Base-by-base conservation (phyloP, 2,797 vertebrate species). In the Cichlasoma orientale region DNA sequence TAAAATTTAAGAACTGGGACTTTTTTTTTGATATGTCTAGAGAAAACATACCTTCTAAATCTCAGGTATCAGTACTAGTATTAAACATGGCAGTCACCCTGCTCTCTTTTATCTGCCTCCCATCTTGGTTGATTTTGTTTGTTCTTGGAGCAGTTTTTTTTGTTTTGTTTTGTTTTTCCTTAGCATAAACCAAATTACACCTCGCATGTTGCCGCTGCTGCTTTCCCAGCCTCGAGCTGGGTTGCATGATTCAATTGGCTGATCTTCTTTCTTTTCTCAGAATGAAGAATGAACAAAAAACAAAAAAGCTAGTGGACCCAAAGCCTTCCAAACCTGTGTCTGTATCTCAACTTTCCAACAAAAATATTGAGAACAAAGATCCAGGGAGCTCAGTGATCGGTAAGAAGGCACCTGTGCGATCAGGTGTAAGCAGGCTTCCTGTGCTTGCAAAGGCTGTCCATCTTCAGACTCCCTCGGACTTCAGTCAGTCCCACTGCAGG, bases 341-440 rank as follows among this genome's bases (percentile, higher is more conserved):
- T 14, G 29, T 47, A 14, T 54, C 71, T 54, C 85, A 86, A 4
- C 54, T 63, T 6, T 81, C 79, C 5, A 90, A 80, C 21, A 80
- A 68, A 77, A 80, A 89, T 54, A 47, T 75, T 63, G 95, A 96
- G 74, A 95, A 96, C 89, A 86, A 88, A 71, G 88, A 94, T 80
- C 94, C 95, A 16, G 85, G 44, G 29, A 68, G 25, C 63, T 52
- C 85, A 52, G 68, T 83, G 21, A 75, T 74, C 4, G 31, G n/a
- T 21, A 56, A 19, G 71, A 95, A 87, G 55, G 71, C 83, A 18
- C 69, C 76, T 38, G 70, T 52, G 54, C 90, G 73, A 63, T 56
- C 80, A 31, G 88, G 80, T 57, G 73, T 91, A 12, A 96, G 95
- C 81, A 88, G 93, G 12, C 93, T 96, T 72, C 96, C 96, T 0